phyloP scores from a whole-genome alignment of 1,140 invertebrate species.

The Helicoverpa zea region DNA sequence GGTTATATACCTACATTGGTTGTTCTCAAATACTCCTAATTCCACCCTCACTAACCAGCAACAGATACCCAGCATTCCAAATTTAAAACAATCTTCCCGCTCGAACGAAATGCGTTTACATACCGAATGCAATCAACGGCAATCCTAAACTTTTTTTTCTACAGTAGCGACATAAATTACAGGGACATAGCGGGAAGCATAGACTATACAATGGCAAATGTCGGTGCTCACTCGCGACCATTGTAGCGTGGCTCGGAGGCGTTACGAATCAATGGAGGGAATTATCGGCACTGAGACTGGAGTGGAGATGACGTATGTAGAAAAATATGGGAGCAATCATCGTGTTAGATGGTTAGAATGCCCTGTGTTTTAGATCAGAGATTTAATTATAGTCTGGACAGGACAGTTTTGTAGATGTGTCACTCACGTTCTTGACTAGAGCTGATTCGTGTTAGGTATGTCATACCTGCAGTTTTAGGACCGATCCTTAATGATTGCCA shows the following conservation, averaged over 20 bases:
- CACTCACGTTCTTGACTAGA: too few species aligned
- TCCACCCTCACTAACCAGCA: not conserved
- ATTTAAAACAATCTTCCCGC: slow-evolving; percentile 37
- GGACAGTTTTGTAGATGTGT: too few species aligned
- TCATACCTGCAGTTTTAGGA: too few species aligned
- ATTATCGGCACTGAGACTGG: slow-evolving; percentile 75
- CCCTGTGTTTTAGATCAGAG: too few species aligned
- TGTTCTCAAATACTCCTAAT: not conserved
- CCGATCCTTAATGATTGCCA: too few species aligned
- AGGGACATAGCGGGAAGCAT: slow-evolving; percentile 73
- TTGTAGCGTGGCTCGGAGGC: slow-evolving; percentile 85
- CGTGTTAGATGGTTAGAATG: slow-evolving; percentile 12
- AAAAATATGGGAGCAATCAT: slow-evolving; percentile 40
- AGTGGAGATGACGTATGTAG: slow-evolving; percentile 58
- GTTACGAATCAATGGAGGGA: slow-evolving; percentile 87
- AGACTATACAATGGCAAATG: slow-evolving; percentile 85
- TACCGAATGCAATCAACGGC: slow-evolving; percentile 40
- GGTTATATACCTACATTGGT: not conserved
- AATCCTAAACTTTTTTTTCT: slow-evolving; percentile 46
- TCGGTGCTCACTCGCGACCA: slow-evolving; percentile 82
- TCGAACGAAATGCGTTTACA: slow-evolving; percentile 44
- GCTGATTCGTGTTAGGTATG: too few species aligned
- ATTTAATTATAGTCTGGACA: too few species aligned
- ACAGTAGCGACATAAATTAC: slow-evolving; percentile 78
- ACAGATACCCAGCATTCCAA: slow-evolving; percentile 23